A percentile compares a stretch with the other conserved stretches of the same genome.
These are phyloP conservation scores for Drosophila aff. DNA, from an alignment of 1,140 invertebrate species.

Conservation along the genomic window DNA sequence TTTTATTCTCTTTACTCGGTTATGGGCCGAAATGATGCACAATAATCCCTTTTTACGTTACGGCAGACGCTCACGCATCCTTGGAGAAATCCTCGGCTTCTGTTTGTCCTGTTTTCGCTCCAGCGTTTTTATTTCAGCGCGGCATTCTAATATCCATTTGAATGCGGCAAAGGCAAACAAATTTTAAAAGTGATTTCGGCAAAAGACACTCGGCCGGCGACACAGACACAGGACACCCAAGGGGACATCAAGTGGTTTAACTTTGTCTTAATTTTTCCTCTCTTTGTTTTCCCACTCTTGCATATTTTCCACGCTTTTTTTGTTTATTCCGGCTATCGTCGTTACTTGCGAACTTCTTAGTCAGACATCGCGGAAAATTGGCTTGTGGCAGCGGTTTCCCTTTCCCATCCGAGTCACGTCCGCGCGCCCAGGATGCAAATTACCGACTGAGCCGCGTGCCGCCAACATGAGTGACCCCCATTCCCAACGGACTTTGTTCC, in stretches of 20 bases:
- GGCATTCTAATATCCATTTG: slow-evolving; percentile 58
- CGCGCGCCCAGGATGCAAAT: slow-evolving; percentile 73
- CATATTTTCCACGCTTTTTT: slow-evolving; percentile 28
- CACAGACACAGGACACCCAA: slow-evolving; percentile 41
- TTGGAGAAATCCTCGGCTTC: slow-evolving; percentile 47
- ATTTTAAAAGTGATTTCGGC: slow-evolving; percentile 67
- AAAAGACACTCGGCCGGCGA: slow-evolving; percentile 61
- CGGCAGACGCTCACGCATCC: slow-evolving; percentile 44
- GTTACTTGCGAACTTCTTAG: neutral
- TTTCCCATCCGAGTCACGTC: slow-evolving; percentile 63
- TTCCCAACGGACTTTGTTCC: slow-evolving; percentile 26
- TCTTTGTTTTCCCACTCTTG: slow-evolving; percentile 25
- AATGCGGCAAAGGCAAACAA: slow-evolving; percentile 62
- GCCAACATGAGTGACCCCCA: slow-evolving; percentile 38
- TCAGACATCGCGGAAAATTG: slow-evolving; percentile 56
- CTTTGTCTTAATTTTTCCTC: slow-evolving; percentile 53
- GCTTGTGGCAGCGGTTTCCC: slow-evolving; percentile 28
- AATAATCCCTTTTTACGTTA: slow-evolving; percentile 76
- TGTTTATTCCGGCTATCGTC: neutral
- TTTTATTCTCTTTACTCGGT: slow-evolving; percentile 15
- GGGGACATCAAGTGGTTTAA: slow-evolving; percentile 59
- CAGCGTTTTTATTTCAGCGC: slow-evolving; percentile 20
- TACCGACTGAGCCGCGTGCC: slow-evolving; percentile 67
- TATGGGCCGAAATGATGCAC: slow-evolving; percentile 49
- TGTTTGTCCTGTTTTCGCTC: slow-evolving; percentile 23